phyloP scores from a whole-genome alignment of 2,797 vertebrate species.

The Hybognathus amarus region DNA sequence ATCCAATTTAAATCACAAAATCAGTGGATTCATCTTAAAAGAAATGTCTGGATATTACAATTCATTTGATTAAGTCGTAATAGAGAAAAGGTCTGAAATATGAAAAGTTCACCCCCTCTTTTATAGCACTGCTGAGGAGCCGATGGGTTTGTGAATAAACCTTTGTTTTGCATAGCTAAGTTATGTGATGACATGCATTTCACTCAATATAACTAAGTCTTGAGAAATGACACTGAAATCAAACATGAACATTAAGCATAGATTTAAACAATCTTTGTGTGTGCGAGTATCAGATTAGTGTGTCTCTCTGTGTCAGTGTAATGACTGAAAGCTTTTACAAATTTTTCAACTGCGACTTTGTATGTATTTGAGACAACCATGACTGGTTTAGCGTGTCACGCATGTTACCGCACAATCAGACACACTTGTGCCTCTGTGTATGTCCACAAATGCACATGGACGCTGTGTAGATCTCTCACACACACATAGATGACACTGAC shows the following conservation, averaged over 20 bases:
- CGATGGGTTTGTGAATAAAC: constrained; percentile 20
- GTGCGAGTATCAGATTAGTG: constrained; percentile 13
- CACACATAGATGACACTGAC: constrained; percentile 65
- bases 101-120: constrained; percentile 10
- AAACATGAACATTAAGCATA: background rate
- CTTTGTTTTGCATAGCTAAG: background rate
- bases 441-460: constrained; percentile 38
- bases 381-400: constrained; percentile 26
- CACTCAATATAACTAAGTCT: background rate
- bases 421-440: constrained; percentile 37
- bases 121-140: background rate
- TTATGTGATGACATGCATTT: background rate
- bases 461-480: constrained; percentile 44
- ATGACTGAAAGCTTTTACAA: constrained; percentile 39
- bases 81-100: background rate
- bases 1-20: constrained; percentile 64
- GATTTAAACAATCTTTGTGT: constrained; percentile 7
- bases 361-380: background rate
- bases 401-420: constrained; percentile 21
- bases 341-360: no score
- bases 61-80: constrained; percentile 50
- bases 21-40: constrained; percentile 58
- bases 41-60: constrained; percentile 45
- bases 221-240: background rate
- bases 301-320: background rate